Percentiles rank a stretch among this genome's conserved stretches.
Evolutionary conservation across 2,888 invertebrate species (phyloP).

Genomic region (Spisula subtruncata): DNA sequence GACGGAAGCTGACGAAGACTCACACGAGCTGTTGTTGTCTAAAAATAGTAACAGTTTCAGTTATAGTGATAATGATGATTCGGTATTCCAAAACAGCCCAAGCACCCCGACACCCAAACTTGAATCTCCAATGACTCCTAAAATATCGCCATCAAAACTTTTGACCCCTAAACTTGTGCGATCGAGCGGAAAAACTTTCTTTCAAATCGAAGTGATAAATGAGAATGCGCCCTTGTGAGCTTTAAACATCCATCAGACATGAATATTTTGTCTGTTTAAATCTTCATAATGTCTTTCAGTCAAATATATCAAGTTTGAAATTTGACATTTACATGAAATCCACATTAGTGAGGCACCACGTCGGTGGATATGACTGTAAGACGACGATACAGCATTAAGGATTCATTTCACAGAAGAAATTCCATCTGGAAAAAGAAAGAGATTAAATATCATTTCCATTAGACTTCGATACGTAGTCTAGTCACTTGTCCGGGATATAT

Average conservation of each 20-base stretch:
- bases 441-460: slow-evolving; percentile 4
- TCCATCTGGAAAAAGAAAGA: background rate
- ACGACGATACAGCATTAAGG: background rate
- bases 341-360: background rate
- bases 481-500: background rate
- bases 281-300: background rate
- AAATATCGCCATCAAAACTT: slow-evolving; percentile 59
- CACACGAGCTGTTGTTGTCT: slow-evolving; percentile 64
- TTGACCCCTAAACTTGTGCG: slow-evolving; percentile 59
- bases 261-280: slow-evolving; percentile 2
- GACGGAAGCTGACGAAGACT: slow-evolving; percentile 70
- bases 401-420: background rate
- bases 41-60: slow-evolving; percentile 67
- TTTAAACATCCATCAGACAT: background rate
- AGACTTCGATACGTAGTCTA: background rate
- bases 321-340: background rate
- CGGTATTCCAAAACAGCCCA: slow-evolving; percentile 72
- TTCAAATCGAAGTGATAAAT: slow-evolving; percentile 75
- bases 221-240: slow-evolving; percentile 72
- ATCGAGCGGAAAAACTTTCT: slow-evolving; percentile 61
- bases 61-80: slow-evolving; percentile 78
- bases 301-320: background rate
- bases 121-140: slow-evolving; percentile 63
- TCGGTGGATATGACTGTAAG: background rate
- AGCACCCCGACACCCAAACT: slow-evolving; percentile 58